phyloP scores from a whole-genome alignment of 2,797 vertebrate genomes.

The Xiphorhynchus erythropygius region DNA sequence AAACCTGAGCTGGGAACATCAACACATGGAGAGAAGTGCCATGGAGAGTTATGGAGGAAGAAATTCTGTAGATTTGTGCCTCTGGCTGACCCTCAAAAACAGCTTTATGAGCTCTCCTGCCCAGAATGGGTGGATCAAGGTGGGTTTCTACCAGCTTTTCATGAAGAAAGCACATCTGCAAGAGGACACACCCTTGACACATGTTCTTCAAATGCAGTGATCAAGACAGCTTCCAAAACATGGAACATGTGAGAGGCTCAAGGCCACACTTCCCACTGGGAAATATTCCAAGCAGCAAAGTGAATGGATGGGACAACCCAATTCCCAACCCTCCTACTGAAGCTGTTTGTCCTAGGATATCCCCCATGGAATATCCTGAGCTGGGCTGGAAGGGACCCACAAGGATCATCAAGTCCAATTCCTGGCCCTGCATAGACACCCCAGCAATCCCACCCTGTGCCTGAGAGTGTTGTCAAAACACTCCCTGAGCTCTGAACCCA shows the following conservation, averaged over 20 bases:
- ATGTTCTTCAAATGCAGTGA: neutral
- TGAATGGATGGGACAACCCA: neutral
- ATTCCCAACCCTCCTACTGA: neutral
- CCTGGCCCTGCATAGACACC: neutral
- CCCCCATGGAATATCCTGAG: neutral
- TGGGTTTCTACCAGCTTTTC: neutral
- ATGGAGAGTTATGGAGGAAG: neutral
- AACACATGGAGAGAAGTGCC: neutral
- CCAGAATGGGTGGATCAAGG: neutral
- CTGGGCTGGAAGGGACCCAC: fast-evolving
- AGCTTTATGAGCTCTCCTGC: neutral
- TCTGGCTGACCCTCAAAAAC: neutral
- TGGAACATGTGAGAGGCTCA: neutral
- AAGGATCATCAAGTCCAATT: fast-evolving
- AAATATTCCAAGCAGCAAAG: neutral
- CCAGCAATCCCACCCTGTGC: fast-evolving
- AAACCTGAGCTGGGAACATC: neutral
- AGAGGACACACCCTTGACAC: neutral
- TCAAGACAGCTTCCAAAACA: neutral
- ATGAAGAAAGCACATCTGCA: neutral
- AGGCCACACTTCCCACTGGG: neutral
- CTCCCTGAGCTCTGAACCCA: neutral
- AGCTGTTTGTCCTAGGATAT: neutral
- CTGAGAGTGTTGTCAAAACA: neutral
- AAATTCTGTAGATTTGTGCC: neutral